Conservation (phyloP, 2,888 invertebrate species). For the Lamproptera curius region DNA sequence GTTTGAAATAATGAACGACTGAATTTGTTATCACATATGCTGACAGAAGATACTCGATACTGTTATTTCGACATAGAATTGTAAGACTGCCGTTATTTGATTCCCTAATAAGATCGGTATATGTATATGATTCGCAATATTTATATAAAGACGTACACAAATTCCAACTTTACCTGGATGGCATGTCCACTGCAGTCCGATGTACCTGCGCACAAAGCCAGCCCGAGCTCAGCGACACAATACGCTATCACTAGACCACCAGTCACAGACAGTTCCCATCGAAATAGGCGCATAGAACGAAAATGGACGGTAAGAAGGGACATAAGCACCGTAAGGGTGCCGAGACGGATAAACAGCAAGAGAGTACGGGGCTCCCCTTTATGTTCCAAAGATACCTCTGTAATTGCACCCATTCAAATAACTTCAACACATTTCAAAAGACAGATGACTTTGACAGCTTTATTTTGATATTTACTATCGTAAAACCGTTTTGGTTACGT, state of each 20-base stretch:
- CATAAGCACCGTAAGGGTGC: conserved; percentile 36
- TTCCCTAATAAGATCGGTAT: not conserved
- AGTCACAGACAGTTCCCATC: conserved; percentile 55
- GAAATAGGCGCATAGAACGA: conserved; percentile 48
- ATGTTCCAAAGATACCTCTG: not conserved
- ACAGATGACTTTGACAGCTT: too few species aligned
- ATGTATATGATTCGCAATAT: not conserved
- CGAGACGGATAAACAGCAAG: conserved; percentile 37
- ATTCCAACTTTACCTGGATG: conserved; percentile 40
- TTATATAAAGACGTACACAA: not conserved
- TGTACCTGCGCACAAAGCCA: conserved; percentile 40
- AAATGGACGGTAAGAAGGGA: conserved; percentile 43
- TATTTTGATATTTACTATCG: too few species aligned
- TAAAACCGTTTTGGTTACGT: too few species aligned
- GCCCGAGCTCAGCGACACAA: conserved; percentile 36
- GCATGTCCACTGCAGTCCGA: conserved; percentile 28
- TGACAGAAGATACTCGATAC: too few species aligned
- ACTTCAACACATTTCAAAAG: too few species aligned
- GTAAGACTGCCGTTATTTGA: not conserved
- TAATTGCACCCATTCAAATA: too few species aligned
- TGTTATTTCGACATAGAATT: not conserved
- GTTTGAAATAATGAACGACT: too few species aligned
- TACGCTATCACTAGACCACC: conserved; percentile 56
- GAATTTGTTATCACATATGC: too few species aligned
- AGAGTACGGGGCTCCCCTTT: conserved; percentile 5